A percentile compares a stretch with the other conserved stretches of the same genome.
Conservation (phyloP, 2,797 vertebrate genomes). For the Sebastiscus tertius region DNA sequence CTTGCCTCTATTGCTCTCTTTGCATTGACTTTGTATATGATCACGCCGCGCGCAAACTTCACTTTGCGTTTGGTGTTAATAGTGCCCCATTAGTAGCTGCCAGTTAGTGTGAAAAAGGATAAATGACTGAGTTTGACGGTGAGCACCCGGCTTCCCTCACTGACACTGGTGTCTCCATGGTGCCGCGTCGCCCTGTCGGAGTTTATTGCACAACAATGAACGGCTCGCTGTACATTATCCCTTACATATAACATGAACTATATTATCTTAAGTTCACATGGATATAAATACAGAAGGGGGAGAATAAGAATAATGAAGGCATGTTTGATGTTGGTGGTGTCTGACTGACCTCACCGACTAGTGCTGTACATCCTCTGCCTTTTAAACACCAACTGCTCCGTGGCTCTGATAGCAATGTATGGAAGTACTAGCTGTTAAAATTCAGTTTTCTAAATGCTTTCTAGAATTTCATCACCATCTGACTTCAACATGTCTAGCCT, state of each 20-base stretch:
- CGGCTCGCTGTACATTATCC: too few species aligned
- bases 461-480: conserved; percentile 15
- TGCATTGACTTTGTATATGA: too few species aligned
- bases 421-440: not conserved
- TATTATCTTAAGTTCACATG: not conserved
- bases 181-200: accelerated
- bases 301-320: conserved; percentile 1
- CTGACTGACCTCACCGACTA: not conserved
- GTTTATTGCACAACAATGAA: too few species aligned
- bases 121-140: accelerated
- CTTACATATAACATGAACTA: not conserved
- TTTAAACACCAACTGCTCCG: not conserved
- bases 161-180: too few species aligned
- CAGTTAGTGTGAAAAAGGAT: too few species aligned
- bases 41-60: accelerated
- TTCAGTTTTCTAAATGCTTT: conserved; percentile 12
- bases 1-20: accelerated
- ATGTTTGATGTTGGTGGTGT: too few species aligned
- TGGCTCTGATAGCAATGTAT: not conserved
- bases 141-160: too few species aligned
- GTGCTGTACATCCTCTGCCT: conserved; percentile 16
- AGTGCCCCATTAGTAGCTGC: too few species aligned
- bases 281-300: not conserved
- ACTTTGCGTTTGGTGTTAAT: accelerated
- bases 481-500: not conserved